These are phyloP conservation scores for Grapholita molesta DNA, from an alignment of 1,140 invertebrate species.

Conservation along the genomic window DNA sequence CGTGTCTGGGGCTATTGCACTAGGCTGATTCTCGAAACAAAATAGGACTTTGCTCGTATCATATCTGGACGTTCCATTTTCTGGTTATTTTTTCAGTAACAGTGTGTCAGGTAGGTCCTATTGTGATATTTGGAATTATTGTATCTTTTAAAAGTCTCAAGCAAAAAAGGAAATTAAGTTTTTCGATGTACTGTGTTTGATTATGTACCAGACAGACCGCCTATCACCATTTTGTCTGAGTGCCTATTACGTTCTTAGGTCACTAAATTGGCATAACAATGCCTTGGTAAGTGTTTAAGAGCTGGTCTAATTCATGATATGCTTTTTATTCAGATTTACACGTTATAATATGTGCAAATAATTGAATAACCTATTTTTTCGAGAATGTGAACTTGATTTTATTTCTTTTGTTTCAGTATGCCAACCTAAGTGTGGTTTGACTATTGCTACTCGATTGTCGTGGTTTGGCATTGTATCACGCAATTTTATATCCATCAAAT, in stretches of 20 bases:
- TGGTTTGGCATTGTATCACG: conserved; percentile 25
- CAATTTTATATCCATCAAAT: conserved; percentile 32
- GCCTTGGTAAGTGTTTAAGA: conserved; percentile 24
- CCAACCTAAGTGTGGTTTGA: conserved; percentile 30
- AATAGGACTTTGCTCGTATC: conserved; percentile 62
- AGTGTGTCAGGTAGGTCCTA: conserved; percentile 29
- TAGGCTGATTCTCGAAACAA: conserved; percentile 54
- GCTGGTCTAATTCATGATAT: conserved; percentile 41
- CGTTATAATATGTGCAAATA: conserved; percentile 35
- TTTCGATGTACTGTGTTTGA: conserved; percentile 43
- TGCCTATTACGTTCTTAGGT: conserved; percentile 31
- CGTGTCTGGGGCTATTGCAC: conserved; percentile 55
- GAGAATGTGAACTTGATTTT: conserved; percentile 62
- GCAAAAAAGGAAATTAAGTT: conserved; percentile 72
- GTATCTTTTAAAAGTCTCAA: conserved; percentile 26
- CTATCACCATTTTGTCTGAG: conserved; percentile 33
- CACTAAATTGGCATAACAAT: conserved; percentile 24
- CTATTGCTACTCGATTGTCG: conserved; percentile 29
- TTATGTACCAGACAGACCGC: conserved; percentile 38
- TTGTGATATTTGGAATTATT: conserved; percentile 31
- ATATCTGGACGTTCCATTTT: conserved; percentile 42
- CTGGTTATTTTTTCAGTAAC: conserved; percentile 44
- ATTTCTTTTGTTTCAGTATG: conserved; percentile 68
- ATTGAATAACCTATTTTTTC: conserved; percentile 54
- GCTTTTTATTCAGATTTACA: conserved; percentile 22